Percentiles rank a stretch among this genome's conserved stretches.
These are phyloP conservation scores for Notarius lentiginosus DNA, from an alignment of 2,113 vertebrate genomes.

Conservation along the genomic window DNA sequence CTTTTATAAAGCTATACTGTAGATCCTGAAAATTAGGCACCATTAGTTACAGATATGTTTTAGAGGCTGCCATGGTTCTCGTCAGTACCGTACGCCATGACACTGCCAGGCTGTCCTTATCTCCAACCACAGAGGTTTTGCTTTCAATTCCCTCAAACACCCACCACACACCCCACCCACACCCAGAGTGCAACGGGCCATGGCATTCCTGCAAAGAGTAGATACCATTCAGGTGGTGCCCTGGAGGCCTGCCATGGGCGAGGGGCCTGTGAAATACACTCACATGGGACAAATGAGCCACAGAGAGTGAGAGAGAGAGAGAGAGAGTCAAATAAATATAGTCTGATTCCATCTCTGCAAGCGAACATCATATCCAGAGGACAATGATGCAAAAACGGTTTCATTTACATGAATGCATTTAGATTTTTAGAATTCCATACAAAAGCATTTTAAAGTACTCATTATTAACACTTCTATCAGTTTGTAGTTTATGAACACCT, in stretches of 20 bases:
- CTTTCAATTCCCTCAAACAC: constrained; percentile 30
- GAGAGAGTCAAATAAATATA: background rate
- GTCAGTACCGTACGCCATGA: background rate
- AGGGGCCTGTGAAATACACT: constrained; percentile 42
- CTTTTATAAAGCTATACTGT: background rate
- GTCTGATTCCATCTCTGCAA: constrained; percentile 9
- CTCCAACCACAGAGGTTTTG: constrained; percentile 51
- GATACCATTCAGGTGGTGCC: constrained; percentile 56
- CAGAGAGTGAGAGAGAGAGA: constrained; percentile 7
- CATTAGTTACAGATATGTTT: background rate
- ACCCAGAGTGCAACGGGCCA: constrained; percentile 27
- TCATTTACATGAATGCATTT: background rate
- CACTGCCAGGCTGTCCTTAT: constrained; percentile 52
- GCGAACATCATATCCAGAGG: constrained; percentile 17
- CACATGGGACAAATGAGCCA: constrained; percentile 33
- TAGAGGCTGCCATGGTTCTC: background rate
- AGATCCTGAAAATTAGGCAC: background rate
- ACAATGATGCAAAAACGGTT: background rate
- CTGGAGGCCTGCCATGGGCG: constrained; percentile 36
- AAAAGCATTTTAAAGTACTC: background rate
- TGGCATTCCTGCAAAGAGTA: constrained; percentile 55
- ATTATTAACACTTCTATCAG: too few relatives aligned
- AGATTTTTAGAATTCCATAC: background rate
- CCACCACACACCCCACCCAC: constrained; percentile 12
- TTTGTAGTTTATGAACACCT: background rate